A percentile compares a stretch with the other conserved stretches of the same genome.
Conservation (phyloP, 1,140 invertebrate species). For the Eupristina koningsbergeri region DNA sequence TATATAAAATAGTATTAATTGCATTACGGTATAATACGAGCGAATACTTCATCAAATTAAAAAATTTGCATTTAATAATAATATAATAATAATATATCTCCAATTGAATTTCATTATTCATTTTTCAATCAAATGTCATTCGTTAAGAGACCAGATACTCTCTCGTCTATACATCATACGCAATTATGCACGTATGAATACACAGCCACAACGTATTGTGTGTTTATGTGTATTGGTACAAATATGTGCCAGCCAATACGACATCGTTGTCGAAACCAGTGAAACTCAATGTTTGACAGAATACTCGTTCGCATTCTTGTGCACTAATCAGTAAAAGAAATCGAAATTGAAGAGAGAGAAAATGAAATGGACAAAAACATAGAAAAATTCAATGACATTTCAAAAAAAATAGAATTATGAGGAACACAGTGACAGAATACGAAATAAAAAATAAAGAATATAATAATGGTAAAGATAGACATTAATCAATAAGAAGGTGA, state of each 20-base stretch:
- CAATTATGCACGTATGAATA: neutral
- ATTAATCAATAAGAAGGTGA: neutral
- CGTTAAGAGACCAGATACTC: neutral
- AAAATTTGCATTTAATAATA: conserved; percentile 28
- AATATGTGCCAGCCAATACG: neutral
- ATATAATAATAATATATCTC: too few species aligned
- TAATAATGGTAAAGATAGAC: neutral
- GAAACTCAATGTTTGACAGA: conserved; percentile 4
- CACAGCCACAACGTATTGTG: too few species aligned
- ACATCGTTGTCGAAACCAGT: neutral
- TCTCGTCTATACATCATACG: neutral
- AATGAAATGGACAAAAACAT: neutral
- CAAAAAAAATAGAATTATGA: neutral
- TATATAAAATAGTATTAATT: too few species aligned
- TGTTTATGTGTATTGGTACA: too few species aligned
- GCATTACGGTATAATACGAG: neutral
- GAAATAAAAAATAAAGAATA: neutral
- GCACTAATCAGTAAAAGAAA: neutral
- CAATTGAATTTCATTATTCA: conserved; percentile 43
- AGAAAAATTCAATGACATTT: neutral
- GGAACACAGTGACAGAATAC: neutral
- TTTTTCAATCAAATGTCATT: conserved; percentile 48
- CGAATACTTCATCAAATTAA: conserved; percentile 48
- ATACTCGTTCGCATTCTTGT: neutral
- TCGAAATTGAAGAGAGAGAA: neutral